Evolutionary conservation across 2,888 invertebrate species (phyloP), one percentile per base, ranked within the genome.

Genomic region (Coelopa pilipes): DNA sequence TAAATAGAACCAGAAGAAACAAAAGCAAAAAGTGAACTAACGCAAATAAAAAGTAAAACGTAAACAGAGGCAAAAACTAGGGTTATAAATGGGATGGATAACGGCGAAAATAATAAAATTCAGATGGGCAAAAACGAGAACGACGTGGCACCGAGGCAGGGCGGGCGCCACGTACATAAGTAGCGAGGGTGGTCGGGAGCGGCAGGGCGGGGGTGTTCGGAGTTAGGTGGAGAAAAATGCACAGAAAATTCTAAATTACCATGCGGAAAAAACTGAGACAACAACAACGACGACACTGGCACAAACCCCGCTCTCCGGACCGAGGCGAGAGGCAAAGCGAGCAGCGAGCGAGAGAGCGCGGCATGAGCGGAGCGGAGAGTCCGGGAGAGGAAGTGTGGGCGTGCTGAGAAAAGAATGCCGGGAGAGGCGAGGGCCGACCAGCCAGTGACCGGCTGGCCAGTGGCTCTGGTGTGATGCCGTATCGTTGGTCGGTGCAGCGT

Each of bases 401-500:
- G 17, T 21, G 12, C 49, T 13, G 11, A 12, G n/a, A 50, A 3
- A 68, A 45, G 15, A 34, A n/a, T 57, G 34, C 12, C 68, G 57
- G 46, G 12, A 24, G 12, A 49, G 10, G 21, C 46, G 12, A 24
- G 5, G 12, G 55, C 68, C 34, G 45, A 4, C 21, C 63, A 63
- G 62, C 70, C 70, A 70, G 24, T 62, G 62, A 34, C 63, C 46
- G 70, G 17, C 53, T 50, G 49, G 49, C 59, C 60, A 49, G 60
- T 34, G 57, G 62, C 47, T 70, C 59, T 70, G 46, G 70, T 47
- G 49, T 21, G 70, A 19, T 59, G 49, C 15, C 34, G 24, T 34
- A 10, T 46, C 49, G 63, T 63, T 70, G 47, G 70, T 62, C 70
- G 63, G 62, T 45, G 49, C 53, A 50, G 50, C 70, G 70, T 59